Evolutionary conservation across 1,140 invertebrate species (phyloP), one percentile per base, ranked within the genome.

Genomic region (Trichogramma pretiosum): DNA sequence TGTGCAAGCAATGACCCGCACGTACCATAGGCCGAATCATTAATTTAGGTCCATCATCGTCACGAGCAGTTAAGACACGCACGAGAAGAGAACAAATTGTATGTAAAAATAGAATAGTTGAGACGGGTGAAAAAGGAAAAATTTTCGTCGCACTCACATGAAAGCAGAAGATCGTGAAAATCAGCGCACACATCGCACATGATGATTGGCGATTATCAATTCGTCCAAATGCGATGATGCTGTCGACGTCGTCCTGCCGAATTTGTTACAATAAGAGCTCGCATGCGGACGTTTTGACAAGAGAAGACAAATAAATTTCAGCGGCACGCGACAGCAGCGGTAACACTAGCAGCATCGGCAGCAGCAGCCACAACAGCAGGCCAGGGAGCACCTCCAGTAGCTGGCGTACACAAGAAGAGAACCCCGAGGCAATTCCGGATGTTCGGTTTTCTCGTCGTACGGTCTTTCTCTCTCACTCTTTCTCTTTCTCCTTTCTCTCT

Each of bases 101-200:
- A n/a, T n/a, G n/a, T n/a, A n/a, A n/a, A 28, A 28, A 28, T 28
- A 7, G 5, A 11, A 28, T 28, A 7, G 32, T 16, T 23, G 5
- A 5, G 26, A 23, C 21, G 24, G 21, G 11, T 3, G 36, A 40
- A 48, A 21, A 33, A 42, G 32, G 7, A 42, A 13, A 40, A 23
- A 5, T 28, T 28, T 28, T 28, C 11, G 5, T 28, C 11, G 5
- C 64, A 76, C 81, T 83, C 79, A 84, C 83, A 84, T 65, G 82
- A 79, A 63, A 82, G 73, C 70, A 85, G 77, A 72, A 84, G 77
- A 71, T 84, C 80, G 67, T 83, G 76, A 75, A 85, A 85, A 68
- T 85, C 82, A 55, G 79, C 80, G 74, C 83, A 85, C 74, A 82
- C 80, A 81, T 85, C 82, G 77, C 83, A 85, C 83, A 85, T 85